Evolutionary conservation across 2,797 vertebrate species (phyloP), one percentile per base, ranked within the genome.

Genomic region (Bucorvus abyssinicus): DNA sequence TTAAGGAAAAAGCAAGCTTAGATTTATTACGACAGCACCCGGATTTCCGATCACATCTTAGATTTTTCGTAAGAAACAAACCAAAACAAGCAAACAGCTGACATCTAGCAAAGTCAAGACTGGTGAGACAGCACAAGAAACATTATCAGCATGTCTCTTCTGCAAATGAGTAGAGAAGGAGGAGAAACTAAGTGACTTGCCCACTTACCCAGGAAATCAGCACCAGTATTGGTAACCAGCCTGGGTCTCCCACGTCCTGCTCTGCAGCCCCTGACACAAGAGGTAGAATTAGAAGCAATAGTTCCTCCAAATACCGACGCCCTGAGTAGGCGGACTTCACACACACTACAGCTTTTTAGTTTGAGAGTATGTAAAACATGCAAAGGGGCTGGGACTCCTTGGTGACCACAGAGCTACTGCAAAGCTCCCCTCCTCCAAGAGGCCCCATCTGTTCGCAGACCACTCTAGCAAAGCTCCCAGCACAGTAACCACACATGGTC

Each of bases 301-400:
- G 60, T 1, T 87, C 56, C 79, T 52, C 71, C 75, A 20, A 29
- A 24, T 4, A 56, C 26, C 45, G 24, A 7, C 1, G 1, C 32
- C 29, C 55, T 4, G 3, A 59, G 83, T 16, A 53, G 84, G 60
- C 5, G 6, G 85, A 30, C 38, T 53, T 34, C 68, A 81, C 77
- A 3, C 24, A 17, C 7, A 1, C 34, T 68, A 22, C 42, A 64
- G 80, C 45, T 75, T 83, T 83, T 85, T 42, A 60, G 53, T n/a
- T 22, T 0, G 0, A 59, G 76, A 1, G 7, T 4, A 60, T 12
- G 69, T 53, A 16, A 47, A 80, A 42, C 1, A 0, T 1, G 45
- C 50, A 3, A 3, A 76, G 23, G 32, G 30, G 65, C 21, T 29
- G 57, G 44, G 53, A 9, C 36, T 16, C 56, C 24, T 7, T 3